Evolutionary conservation across 2,888 invertebrate species (phyloP).

Genomic region (Tribolium freemani): DNA sequence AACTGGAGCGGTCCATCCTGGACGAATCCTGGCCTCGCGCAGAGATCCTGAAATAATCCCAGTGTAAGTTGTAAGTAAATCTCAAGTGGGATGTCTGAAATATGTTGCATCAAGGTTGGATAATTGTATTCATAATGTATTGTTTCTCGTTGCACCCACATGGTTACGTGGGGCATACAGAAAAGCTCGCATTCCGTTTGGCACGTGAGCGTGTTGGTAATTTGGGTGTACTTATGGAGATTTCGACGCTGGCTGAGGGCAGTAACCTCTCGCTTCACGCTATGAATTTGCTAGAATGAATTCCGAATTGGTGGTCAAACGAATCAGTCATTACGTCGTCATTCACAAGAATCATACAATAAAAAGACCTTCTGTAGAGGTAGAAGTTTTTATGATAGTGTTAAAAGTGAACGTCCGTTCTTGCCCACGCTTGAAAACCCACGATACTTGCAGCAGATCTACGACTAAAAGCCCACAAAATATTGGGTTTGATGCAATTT

Average conservation of each 20-base stretch:
- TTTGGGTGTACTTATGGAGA: constrained; percentile 34
- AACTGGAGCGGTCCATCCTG: constrained; percentile 84
- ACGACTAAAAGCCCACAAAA: constrained; percentile 12
- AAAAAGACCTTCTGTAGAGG: constrained; percentile 37
- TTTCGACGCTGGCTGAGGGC: constrained; percentile 25
- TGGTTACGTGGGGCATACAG: constrained; percentile 37
- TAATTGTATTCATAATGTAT: constrained; percentile 37
- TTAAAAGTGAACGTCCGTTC: constrained; percentile 46
- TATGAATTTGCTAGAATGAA: neutral
- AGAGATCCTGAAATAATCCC: constrained; percentile 76
- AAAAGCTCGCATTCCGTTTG: constrained; percentile 22
- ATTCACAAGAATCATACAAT: constrained; percentile 33
- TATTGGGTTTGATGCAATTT: neutral
- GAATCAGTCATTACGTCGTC: constrained; percentile 28
- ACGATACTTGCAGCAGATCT: constrained; percentile 31
- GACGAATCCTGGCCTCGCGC: constrained; percentile 83
- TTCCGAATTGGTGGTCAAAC: neutral
- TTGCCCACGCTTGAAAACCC: constrained; percentile 44
- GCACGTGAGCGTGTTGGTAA: constrained; percentile 37
- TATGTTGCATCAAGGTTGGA: constrained; percentile 31
- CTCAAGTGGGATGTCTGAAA: constrained; percentile 17
- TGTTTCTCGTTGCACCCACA: constrained; percentile 37
- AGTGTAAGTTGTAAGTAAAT: constrained; percentile 22
- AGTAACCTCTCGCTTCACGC: constrained; percentile 15
- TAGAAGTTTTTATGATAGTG: constrained; percentile 34